phyloP scores from a whole-genome alignment of 1,140 invertebrate species.

The Zaprionus lachaisei region DNA sequence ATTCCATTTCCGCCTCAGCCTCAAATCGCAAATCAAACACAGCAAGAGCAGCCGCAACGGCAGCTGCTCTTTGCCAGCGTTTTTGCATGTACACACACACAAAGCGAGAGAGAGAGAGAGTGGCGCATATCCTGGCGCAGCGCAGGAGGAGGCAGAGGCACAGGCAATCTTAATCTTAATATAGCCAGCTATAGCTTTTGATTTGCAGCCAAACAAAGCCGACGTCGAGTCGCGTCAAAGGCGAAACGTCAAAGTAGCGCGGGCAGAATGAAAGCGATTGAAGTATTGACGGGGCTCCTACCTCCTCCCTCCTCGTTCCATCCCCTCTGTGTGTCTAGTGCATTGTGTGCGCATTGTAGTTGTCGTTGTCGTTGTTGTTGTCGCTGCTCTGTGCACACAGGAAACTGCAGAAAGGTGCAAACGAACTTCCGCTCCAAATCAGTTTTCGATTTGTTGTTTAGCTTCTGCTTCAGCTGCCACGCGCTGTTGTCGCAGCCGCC shows the following conservation, averaged over 20 bases:
- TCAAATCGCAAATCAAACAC: slow-evolving; percentile 77
- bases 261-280: slow-evolving; percentile 21
- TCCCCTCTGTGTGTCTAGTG: slow-evolving; percentile 13
- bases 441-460: slow-evolving; percentile 82
- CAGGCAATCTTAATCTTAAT: slow-evolving; percentile 45
- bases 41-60: slow-evolving; percentile 30
- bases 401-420: slow-evolving; percentile 83
- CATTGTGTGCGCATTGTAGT: slow-evolving; percentile 48
- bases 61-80: slow-evolving; percentile 61
- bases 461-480: slow-evolving; percentile 43
- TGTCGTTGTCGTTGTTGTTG: slow-evolving; percentile 32
- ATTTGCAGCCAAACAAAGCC: slow-evolving; percentile 59
- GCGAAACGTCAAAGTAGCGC: slow-evolving; percentile 65
- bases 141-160: neutral
- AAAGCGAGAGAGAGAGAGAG: slow-evolving; percentile 15
- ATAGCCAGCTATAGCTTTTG: slow-evolving; percentile 66
- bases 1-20: slow-evolving; percentile 75
- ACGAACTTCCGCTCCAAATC: slow-evolving; percentile 83
- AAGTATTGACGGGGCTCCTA: slow-evolving; percentile 25
- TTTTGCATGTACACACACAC: slow-evolving; percentile 54
- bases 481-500: slow-evolving; percentile 43
- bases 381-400: slow-evolving; percentile 67
- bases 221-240: slow-evolving; percentile 64
- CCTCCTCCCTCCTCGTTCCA: neutral
- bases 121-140: slow-evolving; percentile 42